Conservation (phyloP, 1,140 invertebrate species). For the Colletes latitarsis region DNA sequence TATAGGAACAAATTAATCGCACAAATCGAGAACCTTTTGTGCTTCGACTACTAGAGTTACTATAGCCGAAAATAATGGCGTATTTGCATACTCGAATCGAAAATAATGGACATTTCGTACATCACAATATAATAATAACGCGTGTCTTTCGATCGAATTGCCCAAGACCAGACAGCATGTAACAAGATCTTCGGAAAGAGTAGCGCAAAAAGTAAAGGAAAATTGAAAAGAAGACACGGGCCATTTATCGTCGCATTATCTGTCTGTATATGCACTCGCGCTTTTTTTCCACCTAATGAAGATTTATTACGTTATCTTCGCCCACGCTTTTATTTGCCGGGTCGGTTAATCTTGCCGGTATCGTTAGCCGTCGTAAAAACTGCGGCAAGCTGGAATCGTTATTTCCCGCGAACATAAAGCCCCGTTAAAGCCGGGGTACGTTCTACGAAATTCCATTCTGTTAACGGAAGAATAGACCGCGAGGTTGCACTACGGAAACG, state of each 20-base stretch:
- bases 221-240: slow-evolving; percentile 19
- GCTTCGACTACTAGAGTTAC: no score
- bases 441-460: slow-evolving; percentile 13
- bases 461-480: background rate
- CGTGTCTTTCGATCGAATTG: background rate
- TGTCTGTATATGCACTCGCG: slow-evolving; percentile 35
- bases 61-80: no score
- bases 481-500: no score
- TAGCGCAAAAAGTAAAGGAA: slow-evolving; percentile 44
- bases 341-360: slow-evolving; percentile 54
- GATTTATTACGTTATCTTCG: slow-evolving; percentile 61
- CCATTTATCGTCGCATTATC: slow-evolving; percentile 62
- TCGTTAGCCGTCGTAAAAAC: slow-evolving; percentile 51
- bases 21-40: no score
- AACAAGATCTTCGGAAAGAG: background rate
- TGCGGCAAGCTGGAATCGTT: slow-evolving; percentile 36
- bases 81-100: no score
- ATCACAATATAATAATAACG: background rate
- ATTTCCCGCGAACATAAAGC: slow-evolving; percentile 40
- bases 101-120: background rate
- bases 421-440: slow-evolving; percentile 32
- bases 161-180: background rate
- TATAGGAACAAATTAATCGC: no score
- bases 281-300: slow-evolving; percentile 55
- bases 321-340: slow-evolving; percentile 52